Percentiles rank a stretch among this genome's conserved stretches.
phyloP scores from a whole-genome alignment of 2,113 vertebrate species.

The Pithys albifrons region DNA sequence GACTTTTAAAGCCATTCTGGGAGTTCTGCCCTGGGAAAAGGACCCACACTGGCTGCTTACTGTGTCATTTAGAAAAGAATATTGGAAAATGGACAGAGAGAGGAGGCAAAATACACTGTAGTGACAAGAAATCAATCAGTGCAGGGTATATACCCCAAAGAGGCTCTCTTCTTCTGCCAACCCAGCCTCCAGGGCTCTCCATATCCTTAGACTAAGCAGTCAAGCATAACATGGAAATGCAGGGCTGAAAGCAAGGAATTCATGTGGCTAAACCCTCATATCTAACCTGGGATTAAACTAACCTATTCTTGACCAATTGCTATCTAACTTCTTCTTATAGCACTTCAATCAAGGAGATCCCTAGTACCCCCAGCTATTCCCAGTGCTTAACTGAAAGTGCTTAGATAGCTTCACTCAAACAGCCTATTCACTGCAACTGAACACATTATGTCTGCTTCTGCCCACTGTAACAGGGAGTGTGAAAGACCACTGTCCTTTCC shows the following conservation, averaged over 20 bases:
- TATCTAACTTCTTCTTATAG: not conserved
- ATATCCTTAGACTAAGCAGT: not conserved
- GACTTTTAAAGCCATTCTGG: not conserved
- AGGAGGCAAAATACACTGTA: not conserved
- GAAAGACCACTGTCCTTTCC: not conserved
- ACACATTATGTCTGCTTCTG: not conserved
- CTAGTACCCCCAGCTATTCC: not conserved
- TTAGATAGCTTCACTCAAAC: not conserved
- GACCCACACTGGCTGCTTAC: not conserved
- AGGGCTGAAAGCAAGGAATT: not conserved
- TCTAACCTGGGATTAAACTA: not conserved
- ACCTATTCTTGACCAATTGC: not conserved
- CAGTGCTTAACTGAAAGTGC: not conserved
- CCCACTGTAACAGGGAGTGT: not conserved
- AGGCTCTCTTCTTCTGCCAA: not conserved
- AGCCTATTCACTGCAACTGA: not conserved
- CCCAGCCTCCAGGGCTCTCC: not conserved
- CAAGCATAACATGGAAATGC: not conserved
- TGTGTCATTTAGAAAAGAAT: conserved; percentile 1
- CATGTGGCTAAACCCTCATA: not conserved
- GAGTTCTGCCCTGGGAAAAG: not conserved
- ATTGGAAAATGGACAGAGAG: not conserved
- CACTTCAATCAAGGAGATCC: not conserved
- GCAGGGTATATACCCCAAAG: not conserved
- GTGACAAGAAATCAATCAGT: not conserved